Conservation (phyloP, 1,140 invertebrate species). For the Stratiolaelaps scimitus region DNA sequence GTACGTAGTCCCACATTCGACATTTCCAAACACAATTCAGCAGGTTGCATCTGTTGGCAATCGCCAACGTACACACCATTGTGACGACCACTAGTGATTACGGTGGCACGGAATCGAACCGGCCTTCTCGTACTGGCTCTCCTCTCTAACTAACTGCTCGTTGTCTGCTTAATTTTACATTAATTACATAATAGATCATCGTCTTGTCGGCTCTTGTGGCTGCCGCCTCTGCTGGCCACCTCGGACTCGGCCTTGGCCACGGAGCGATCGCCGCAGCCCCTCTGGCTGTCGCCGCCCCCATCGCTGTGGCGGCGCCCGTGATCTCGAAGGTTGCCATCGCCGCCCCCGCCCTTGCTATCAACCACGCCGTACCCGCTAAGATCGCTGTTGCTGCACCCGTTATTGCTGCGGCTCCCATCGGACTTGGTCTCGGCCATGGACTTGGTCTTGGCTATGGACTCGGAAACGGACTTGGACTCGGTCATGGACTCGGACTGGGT, state of each 20-base stretch:
- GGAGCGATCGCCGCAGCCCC: neutral
- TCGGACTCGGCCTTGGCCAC: neutral
- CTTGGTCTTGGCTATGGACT: neutral
- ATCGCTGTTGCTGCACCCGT: neutral
- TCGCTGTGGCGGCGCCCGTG: neutral
- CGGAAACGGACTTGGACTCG: constrained; percentile 1
- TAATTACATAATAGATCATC: neutral
- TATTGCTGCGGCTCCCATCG: neutral
- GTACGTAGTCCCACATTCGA: too few species aligned
- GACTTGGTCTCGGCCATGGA: neutral
- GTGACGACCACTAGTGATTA: too few species aligned
- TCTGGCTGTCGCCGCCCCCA: neutral
- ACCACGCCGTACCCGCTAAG: too few species aligned
- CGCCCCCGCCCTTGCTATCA: constrained; percentile 2
- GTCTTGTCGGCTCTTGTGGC: constrained; percentile 9
- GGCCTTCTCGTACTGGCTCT: too few species aligned
- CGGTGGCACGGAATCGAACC: too few species aligned
- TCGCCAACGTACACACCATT: too few species aligned
- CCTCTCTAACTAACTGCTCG: too few species aligned
- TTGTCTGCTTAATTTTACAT: too few species aligned
- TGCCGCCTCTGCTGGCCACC: neutral
- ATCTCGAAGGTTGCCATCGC: constrained; percentile 1
- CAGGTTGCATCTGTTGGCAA: too few species aligned
- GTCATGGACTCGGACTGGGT: neutral
- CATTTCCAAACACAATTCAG: too few species aligned